These are phyloP conservation scores for Parotocinclus haroldoi DNA, from an alignment of 2,797 vertebrate genomes.

Conservation along the genomic window DNA sequence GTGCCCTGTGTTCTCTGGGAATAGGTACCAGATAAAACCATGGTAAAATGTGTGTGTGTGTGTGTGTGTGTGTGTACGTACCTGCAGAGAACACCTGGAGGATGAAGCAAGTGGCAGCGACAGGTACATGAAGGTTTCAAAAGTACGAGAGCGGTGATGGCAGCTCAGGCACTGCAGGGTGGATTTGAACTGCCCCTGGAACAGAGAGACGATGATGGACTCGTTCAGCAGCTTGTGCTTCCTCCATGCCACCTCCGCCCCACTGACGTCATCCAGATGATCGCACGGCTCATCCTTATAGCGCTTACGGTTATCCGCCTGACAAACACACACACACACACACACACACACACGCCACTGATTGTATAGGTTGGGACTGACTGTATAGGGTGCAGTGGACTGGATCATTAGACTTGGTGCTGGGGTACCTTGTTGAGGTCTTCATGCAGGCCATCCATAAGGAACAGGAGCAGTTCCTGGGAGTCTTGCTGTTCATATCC, in stretches of 20 bases:
- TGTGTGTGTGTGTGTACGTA: constrained; percentile 48
- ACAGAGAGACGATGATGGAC: constrained; percentile 92
- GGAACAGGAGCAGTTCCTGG: constrained; percentile 93
- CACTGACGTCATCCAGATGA: constrained; percentile 83
- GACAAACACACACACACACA: constrained; percentile 7
- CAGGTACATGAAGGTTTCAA: constrained; percentile 98
- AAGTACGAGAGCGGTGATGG: constrained; percentile 90
- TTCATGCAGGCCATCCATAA: constrained; percentile 97
- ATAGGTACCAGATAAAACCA: no score
- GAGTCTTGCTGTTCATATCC: constrained; percentile 95
- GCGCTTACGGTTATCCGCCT: constrained; percentile 94
- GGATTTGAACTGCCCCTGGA: constrained; percentile 98
- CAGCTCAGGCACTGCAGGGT: constrained; percentile 96
- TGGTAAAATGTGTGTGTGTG: neutral
- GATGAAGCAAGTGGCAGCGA: constrained; percentile 88
- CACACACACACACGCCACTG: neutral
- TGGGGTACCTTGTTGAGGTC: constrained; percentile 91
- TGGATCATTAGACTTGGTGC: no score
- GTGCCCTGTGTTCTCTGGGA: no score
- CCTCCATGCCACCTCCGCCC: constrained; percentile 88
- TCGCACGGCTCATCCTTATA: constrained; percentile 94
- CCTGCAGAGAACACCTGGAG: constrained; percentile 95
- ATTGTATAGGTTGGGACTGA: no score
- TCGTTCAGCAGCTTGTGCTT: constrained; percentile 96
- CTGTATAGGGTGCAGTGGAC: no score